phyloP scores from a whole-genome alignment of 2,888 invertebrate genomes.

The Alloscopus bannaensis region DNA sequence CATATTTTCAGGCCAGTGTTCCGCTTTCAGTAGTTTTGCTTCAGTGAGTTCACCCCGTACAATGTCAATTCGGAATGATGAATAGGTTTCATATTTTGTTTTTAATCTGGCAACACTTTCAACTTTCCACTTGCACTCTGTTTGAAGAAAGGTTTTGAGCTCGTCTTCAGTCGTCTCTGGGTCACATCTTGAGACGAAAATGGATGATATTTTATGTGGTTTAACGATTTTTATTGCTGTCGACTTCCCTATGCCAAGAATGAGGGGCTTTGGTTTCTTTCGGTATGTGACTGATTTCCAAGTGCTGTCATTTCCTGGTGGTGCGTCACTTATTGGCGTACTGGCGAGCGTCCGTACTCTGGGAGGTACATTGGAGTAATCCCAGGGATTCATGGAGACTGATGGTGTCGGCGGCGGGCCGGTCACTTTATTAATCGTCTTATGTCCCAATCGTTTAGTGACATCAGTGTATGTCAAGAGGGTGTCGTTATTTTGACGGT shows the following conservation, averaged over 20 bases:
- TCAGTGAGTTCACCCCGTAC: not conserved
- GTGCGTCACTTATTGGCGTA: not conserved
- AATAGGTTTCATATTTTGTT: not conserved
- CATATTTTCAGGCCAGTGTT: slow-evolving; percentile 3
- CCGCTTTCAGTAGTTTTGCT: not conserved
- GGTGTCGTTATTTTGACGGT: not conserved
- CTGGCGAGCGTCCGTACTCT: not conserved
- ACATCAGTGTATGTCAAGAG: not conserved
- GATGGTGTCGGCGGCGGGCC: no score
- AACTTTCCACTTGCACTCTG: not conserved
- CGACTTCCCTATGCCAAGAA: not conserved
- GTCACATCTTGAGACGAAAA: slow-evolving; percentile 1
- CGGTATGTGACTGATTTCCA: not conserved
- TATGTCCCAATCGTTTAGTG: no score
- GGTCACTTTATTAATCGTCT: no score
- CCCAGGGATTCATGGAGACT: not conserved
- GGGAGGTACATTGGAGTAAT: not conserved
- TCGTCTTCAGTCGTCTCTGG: slow-evolving; percentile 1
- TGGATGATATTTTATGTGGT: not conserved
- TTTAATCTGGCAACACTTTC: not conserved
- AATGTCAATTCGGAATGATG: slow-evolving; percentile 15
- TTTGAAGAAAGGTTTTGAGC: not conserved
- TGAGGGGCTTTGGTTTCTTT: not conserved
- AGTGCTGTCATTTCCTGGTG: not conserved
- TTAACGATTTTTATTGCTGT: slow-evolving; percentile 5